Conservation (phyloP, 2,797 vertebrate genomes). For the Crenuchus spilurus region DNA sequence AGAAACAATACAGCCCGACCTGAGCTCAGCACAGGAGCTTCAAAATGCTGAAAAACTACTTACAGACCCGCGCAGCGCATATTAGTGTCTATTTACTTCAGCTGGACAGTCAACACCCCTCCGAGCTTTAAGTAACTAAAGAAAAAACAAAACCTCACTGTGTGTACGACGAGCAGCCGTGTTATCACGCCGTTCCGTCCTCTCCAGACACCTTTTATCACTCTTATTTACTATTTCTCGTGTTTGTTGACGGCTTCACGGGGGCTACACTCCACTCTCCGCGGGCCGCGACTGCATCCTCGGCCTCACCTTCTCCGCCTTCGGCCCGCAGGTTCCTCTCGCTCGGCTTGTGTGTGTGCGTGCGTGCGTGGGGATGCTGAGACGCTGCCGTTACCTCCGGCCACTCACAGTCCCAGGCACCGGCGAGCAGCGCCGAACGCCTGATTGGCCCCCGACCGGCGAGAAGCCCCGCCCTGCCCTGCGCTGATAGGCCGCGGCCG, state of each 20-base stretch:
- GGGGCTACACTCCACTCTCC: not conserved
- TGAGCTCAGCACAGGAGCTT: conserved; percentile 7
- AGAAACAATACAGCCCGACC: conserved; percentile 59
- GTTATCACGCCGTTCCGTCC: not conserved
- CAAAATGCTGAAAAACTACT: not conserved
- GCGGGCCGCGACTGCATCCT: conserved; percentile 60
- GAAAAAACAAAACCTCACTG: conserved; percentile 1
- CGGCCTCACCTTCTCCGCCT: conserved; percentile 65
- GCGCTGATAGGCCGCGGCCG: conserved; percentile 53
- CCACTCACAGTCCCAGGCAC: conserved; percentile 61
- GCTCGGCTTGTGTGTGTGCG: conserved; percentile 56
- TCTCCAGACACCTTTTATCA: not conserved
- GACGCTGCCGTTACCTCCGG: conserved; percentile 61
- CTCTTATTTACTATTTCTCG: not conserved
- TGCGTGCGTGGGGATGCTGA: conserved; percentile 54
- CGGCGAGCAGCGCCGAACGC: conserved; percentile 61
- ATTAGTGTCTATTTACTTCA: conserved; percentile 13
- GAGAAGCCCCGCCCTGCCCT: conserved; percentile 45
- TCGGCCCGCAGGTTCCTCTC: conserved; percentile 63
- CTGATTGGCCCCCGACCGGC: conserved; percentile 60
- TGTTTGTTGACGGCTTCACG: not conserved
- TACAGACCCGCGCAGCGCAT: conserved; percentile 1
- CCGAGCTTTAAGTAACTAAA: conserved; percentile 19
- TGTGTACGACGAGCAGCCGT: not conserved
- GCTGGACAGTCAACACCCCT: conserved; percentile 3